Evolutionary conservation across 2,113 vertebrate genomes (phyloP).

Genomic region (Hassar affinis): DNA sequence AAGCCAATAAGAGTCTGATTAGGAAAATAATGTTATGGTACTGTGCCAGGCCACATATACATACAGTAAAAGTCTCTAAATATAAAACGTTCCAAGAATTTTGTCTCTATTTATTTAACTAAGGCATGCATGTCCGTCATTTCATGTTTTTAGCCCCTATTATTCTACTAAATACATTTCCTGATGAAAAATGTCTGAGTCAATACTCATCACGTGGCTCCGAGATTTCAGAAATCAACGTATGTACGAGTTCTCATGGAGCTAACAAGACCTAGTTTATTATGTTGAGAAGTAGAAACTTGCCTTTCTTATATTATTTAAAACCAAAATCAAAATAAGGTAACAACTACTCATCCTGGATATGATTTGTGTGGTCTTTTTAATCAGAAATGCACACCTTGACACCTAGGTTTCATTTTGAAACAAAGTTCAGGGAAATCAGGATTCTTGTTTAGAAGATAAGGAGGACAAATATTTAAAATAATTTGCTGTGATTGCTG

Average conservation of each 20-base stretch:
- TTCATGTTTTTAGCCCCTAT: not conserved
- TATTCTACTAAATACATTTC: not conserved
- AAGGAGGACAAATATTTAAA: not conserved
- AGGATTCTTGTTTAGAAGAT: not conserved
- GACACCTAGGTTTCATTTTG: not conserved
- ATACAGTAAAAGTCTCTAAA: slow-evolving; percentile 61
- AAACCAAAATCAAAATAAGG: not conserved
- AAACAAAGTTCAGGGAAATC: not conserved
- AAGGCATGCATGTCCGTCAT: slow-evolving; percentile 36
- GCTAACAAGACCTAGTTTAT: not conserved
- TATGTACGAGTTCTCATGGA: not conserved
- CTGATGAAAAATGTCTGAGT: slow-evolving; percentile 5
- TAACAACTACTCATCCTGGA: not conserved
- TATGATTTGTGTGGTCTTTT: not conserved
- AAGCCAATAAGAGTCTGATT: not conserved
- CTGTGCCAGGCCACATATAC: slow-evolving; percentile 47
- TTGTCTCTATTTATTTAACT: slow-evolving; percentile 50
- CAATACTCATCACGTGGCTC: not conserved
- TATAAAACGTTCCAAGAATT: slow-evolving; percentile 49
- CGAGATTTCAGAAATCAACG: not conserved
- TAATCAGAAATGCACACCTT: not conserved
- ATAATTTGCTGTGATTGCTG: not conserved
- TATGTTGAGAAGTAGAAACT: not conserved
- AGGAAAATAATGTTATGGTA: slow-evolving; percentile 39
- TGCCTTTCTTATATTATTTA: not conserved